Base-by-base conservation (phyloP, 2,797 vertebrate species). In the Capromys pilorides region DNA sequence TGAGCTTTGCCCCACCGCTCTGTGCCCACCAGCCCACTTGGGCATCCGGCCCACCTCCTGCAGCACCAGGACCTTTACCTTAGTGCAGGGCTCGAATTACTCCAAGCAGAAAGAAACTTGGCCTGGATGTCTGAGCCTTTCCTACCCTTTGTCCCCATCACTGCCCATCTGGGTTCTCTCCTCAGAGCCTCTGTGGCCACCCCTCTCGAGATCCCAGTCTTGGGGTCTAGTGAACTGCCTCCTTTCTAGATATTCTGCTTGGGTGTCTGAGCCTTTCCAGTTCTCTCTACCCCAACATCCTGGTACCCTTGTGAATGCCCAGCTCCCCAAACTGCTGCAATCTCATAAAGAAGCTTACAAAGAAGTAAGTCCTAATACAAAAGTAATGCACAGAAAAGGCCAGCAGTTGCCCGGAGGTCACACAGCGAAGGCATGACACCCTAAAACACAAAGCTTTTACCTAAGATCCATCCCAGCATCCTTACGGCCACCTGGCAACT, bases 301-400 rank as follows among this genome's bases (percentile, higher is more conserved):
- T 79, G 16, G 54, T 51, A 82, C 51, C 62, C 85, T 66, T 86
- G 61, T 59, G 36, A 84, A 62, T 19, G 11, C 31, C 41, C 77
- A 69, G 16, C 59, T 86, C 73, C 73, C 64, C 61, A 67, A 0
- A 93, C 16, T 21, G 59, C 77, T 49, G 33, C 21, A 71, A 49
- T 36, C 49, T 12, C 71, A 69, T 11, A 71, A 11, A 45, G 75
- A 84, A 41, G 5, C 26, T 61, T 36, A 45, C 41, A 41, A 75
- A 95, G 31, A 84, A 84, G 6, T 1, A 21, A 86, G 33, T 87
- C 39, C 41, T 77, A 8, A 22, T 33, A 26, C 10, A 81, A 87
- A 64, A 18, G 80, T 22, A 45, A 7, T 16, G 93, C 87, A 45
- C 95, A 79, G 87, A 95, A 94, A 96, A 26, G 82, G 79, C 64